Evolutionary conservation across 2,797 vertebrate species (phyloP).

Genomic region (Labroides dimidiatus): DNA sequence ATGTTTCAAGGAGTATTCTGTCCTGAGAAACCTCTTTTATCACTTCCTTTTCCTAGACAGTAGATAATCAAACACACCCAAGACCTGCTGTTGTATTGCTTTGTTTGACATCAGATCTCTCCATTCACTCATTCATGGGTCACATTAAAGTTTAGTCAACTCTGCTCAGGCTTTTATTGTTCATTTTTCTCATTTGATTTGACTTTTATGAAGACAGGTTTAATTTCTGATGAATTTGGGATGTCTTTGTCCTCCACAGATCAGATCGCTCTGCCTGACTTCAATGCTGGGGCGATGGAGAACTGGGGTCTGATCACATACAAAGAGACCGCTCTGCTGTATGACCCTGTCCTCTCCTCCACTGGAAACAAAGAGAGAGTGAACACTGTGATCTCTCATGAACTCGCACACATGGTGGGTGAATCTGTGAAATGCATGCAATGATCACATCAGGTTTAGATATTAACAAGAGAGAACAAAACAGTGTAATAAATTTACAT

Average conservation of each 20-base stretch:
- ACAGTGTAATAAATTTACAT: too few relatives aligned
- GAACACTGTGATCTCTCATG: conserved; percentile 86
- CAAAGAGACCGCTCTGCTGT: conserved; percentile 89
- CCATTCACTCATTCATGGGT: too few relatives aligned
- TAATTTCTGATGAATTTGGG: neutral
- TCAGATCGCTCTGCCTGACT: conserved; percentile 92
- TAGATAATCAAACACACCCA: too few relatives aligned
- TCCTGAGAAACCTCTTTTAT: too few relatives aligned
- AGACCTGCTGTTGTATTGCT: neutral
- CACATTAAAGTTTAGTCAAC: neutral
- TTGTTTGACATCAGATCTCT: neutral
- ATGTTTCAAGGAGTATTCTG: neutral
- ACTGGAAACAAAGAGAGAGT: conserved; percentile 89
- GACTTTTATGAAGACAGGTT: neutral
- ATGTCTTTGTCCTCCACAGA: conserved; percentile 76
- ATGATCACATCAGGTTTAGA: neutral
- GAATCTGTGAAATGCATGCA: neutral
- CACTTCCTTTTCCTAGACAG: too few relatives aligned
- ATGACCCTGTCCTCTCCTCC: conserved; percentile 80
- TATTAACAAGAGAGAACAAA: neutral
- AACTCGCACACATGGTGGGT: conserved; percentile 94
- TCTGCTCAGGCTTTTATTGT: too few relatives aligned
- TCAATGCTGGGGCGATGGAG: conserved; percentile 93
- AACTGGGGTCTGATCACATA: conserved; percentile 97
- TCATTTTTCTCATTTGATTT: neutral